These are phyloP conservation scores for Isotomurus palustris DNA, from an alignment of 2,888 invertebrate genomes.

Conservation along the genomic window DNA sequence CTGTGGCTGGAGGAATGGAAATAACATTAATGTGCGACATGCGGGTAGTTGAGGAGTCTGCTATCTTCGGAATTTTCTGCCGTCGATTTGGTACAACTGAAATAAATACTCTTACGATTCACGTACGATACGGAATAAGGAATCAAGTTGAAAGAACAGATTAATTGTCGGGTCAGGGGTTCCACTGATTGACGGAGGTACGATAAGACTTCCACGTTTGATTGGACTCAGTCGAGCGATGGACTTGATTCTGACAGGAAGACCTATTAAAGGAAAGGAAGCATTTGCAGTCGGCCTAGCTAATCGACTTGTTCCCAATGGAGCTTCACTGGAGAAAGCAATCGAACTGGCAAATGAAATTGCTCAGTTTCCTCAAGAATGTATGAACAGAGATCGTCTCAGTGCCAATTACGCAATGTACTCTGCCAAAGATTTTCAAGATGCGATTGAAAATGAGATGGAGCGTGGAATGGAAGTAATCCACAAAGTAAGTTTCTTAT, in stretches of 20 bases:
- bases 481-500: slow-evolving; percentile 40
- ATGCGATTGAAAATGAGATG: slow-evolving; percentile 64
- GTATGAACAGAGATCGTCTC: slow-evolving; percentile 58
- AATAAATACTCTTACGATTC: not conserved
- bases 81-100: slow-evolving; percentile 69
- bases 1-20: slow-evolving; percentile 87
- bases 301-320: slow-evolving; percentile 72
- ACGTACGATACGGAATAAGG: not conserved
- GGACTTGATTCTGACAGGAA: slow-evolving; percentile 84
- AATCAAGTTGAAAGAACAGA: not conserved
- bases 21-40: slow-evolving; percentile 87
- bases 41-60: slow-evolving; percentile 78
- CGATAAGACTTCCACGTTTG: slow-evolving; percentile 72
- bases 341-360: slow-evolving; percentile 67
- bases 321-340: slow-evolving; percentile 74
- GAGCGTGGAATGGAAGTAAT: slow-evolving; percentile 59
- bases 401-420: slow-evolving; percentile 65
- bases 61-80: slow-evolving; percentile 79
- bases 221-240: slow-evolving; percentile 81
- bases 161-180: slow-evolving; percentile 24
- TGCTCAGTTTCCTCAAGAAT: slow-evolving; percentile 73
- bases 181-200: slow-evolving; percentile 49
- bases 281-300: slow-evolving; percentile 77
- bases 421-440: slow-evolving; percentile 62
- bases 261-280: slow-evolving; percentile 69